A percentile compares a stretch with the other conserved stretches of the same genome.
These are phyloP conservation scores for Mergus octosetaceus DNA, from an alignment of 2,797 vertebrate genomes.

Conservation along the genomic window DNA sequence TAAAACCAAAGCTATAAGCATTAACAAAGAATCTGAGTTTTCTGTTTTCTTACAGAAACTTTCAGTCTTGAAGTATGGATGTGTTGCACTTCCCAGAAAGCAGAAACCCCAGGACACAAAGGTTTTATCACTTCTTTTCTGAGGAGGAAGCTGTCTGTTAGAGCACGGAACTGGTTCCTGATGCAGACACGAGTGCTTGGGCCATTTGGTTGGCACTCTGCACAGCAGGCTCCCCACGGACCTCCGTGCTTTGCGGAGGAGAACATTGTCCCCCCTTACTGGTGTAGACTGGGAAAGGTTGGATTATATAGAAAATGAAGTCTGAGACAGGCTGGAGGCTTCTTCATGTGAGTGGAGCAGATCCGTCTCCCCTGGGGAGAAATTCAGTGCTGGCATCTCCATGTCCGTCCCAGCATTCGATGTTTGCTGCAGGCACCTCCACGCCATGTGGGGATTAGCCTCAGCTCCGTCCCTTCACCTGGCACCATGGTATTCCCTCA, in stretches of 20 bases:
- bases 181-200: background rate
- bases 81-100: background rate
- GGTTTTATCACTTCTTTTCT: background rate
- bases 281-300: background rate
- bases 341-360: background rate
- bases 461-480: background rate
- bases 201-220: background rate
- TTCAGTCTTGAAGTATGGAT: background rate
- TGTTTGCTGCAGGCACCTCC: no score
- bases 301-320: background rate
- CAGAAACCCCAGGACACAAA: background rate
- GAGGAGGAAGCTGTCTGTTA: background rate
- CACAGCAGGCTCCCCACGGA: background rate
- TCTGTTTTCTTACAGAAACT: background rate
- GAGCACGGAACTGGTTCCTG: background rate
- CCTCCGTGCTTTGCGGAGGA: background rate
- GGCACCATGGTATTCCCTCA: background rate
- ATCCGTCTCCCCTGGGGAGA: background rate
- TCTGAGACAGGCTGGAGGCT: accelerated
- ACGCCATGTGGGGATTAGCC: no score
- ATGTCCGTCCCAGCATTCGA: no score
- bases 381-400: no score
- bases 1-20: background rate
- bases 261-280: background rate
- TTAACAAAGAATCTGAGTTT: background rate